Base-by-base conservation (phyloP, 2,113 vertebrate species). In the Indicator maculatus region DNA sequence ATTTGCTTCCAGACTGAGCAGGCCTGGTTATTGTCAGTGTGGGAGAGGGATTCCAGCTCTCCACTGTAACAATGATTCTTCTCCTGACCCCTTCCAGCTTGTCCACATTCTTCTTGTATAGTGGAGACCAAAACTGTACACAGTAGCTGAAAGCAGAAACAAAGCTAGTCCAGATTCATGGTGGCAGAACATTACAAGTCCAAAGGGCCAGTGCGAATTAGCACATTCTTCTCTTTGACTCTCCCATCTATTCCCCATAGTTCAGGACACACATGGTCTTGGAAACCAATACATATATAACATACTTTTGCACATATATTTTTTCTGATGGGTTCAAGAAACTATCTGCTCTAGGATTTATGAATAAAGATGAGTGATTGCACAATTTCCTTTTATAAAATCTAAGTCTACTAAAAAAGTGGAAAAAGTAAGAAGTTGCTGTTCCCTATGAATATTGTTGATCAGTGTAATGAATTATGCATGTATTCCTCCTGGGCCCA, bases 301-400 rank as follows among this genome's bases (percentile, higher is more conserved):
- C n/a, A 60, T 52, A 53, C 17, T 26, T 93, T 85, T 74, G 74
- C 33, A 73, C 2, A 0, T 76, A 8, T 41, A 72, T 50, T 28
- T 88, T 69, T 91, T 59, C 21, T 67, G 24, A 16, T 55, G 74
- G 28, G 9, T 90, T 75, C 5, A 6, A 77, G 70, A 96, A 79
- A 71, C 14, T 83, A 26, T 20, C n/a, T 82, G 12, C 38, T 31
- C 50, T 66, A 56, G 63, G 31, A 91, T 84, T 89, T 70, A 83
- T 91, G 81, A 96, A 94, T 93, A 95, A 94, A 95, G 30, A 95
- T 85, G 79, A 84, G 28, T 36, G 65, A 80, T 36, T 67, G 6
- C 72, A 47, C 23, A 74, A 93, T 90, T 95, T 83, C 33, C 11
- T 86, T 93, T 60, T 36, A 31, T 53, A 89, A 74, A 95, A 69